These are phyloP conservation scores for Opisthocomus hoazin DNA, from an alignment of 2,113 vertebrate species.

Conservation along the genomic window DNA sequence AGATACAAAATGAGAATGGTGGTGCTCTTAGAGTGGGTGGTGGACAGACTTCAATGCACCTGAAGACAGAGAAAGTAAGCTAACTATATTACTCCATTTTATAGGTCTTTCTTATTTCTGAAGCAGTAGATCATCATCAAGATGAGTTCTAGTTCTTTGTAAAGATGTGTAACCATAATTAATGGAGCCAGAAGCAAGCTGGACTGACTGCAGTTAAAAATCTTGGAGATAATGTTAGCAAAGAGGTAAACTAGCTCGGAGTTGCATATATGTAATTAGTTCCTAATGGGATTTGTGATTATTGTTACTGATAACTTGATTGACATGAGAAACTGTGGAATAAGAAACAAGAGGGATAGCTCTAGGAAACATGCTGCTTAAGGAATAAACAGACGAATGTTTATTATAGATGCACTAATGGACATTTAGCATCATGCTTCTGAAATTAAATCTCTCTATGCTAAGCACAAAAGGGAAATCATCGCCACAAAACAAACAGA, in stretches of 20 bases:
- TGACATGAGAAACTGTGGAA: slow-evolving; percentile 6
- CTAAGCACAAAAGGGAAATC: neutral
- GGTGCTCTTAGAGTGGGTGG: neutral
- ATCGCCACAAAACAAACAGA: neutral
- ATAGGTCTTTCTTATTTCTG: neutral
- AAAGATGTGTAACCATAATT: slow-evolving; percentile 6
- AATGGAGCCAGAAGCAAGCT: slow-evolving; percentile 14
- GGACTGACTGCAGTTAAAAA: slow-evolving; percentile 29
- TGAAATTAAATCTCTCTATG: slow-evolving; percentile 14
- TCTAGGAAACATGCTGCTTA: neutral
- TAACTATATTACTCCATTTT: neutral
- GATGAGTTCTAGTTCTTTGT: neutral
- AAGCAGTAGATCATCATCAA: neutral
- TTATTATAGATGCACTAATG: neutral
- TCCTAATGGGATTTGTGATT: slow-evolving; percentile 58
- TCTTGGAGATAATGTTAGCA: neutral
- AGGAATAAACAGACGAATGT: neutral
- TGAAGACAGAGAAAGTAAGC: neutral
- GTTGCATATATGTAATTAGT: slow-evolving; percentile 36
- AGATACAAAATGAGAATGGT: neutral
- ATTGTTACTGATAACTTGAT: slow-evolving; percentile 57
- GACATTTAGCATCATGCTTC: neutral
- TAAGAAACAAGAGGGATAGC: neutral
- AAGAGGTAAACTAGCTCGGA: slow-evolving; percentile 33
- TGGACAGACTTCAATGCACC: neutral